These are phyloP conservation scores for Todus mexicanus DNA, from an alignment of 2,797 vertebrate species.

Conservation along the genomic window DNA sequence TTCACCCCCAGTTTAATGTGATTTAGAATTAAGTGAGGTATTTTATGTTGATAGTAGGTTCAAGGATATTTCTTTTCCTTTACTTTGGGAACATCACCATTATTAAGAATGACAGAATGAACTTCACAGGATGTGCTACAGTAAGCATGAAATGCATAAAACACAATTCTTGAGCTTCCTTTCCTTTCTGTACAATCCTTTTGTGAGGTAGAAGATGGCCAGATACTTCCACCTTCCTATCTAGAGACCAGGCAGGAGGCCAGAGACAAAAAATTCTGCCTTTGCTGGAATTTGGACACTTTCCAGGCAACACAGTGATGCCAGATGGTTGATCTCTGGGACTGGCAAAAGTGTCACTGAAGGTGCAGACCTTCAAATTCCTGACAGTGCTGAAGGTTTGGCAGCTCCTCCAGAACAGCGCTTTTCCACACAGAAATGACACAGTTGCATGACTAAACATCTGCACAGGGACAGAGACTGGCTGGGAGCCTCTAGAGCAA, in stretches of 20 bases:
- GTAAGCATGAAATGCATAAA: not conserved
- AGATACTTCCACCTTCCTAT: not conserved
- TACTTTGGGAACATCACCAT: not conserved
- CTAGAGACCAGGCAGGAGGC: not conserved
- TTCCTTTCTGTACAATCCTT: not conserved
- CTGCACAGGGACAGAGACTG: not conserved
- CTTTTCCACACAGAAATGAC: not conserved
- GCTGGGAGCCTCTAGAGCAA: not conserved
- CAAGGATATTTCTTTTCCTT: not conserved
- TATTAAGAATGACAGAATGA: not conserved
- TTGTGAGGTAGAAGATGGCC: not conserved
- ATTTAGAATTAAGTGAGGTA: not conserved
- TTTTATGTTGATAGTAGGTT: not conserved
- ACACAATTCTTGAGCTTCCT: not conserved
- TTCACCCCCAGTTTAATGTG: not conserved
- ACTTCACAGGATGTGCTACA: not conserved
- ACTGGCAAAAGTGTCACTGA: not conserved
- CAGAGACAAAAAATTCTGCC: not conserved
- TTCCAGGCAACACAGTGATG: not conserved
- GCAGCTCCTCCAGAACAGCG: not conserved
- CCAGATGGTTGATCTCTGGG: accelerated
- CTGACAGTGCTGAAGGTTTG: not conserved
- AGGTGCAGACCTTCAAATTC: not conserved
- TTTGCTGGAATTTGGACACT: not conserved
- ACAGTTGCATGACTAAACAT: not conserved